Base-by-base conservation (phyloP, 2,113 vertebrate species). In the Clinocottus analis region DNA sequence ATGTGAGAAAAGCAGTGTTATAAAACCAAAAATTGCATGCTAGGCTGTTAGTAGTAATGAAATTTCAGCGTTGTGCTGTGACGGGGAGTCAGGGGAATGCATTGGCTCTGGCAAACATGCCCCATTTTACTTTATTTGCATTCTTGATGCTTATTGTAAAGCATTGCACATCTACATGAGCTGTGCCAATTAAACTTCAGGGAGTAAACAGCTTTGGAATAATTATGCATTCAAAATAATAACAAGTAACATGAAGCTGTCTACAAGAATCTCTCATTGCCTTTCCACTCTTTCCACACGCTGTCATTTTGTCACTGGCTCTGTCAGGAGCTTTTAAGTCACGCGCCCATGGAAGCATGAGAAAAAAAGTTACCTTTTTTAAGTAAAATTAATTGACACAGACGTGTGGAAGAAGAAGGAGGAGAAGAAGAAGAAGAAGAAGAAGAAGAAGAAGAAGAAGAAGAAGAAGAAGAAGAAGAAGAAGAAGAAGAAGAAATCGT, bases 261-360 rank as follows among this genome's bases (percentile, higher is more conserved):
- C 85, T 68, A 73, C 62, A 82, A 58, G 72, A 74, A 87, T 88
- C 71, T 84, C 71, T 89, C 80, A 14, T 68, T 79, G 63, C 58
- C 53, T 85, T 60, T 66, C 53, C 71, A 55, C 58, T 69, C 45
- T 43, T 80, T 83, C 73, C 75, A 68, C 71, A 53, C 51, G 82
- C 85, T 83, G 84, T 93, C 89, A 87, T 80, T 74, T 68, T 89
- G 84, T 92, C 86, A 85, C 83, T 76, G 67, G 56, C 64, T 83
- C 81, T 88, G 72, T 85, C 85, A 84, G 71, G 62, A 76, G 64
- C 82, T 73, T 58, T 82, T 66, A 80, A 83, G 79, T 85, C 85
- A 85, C 45, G 61, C 83, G 80, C 43, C 45, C 37, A 67, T 58
- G 78, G 67, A 63, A 60, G 63, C 85, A 79, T 69, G 39, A 62